Evolutionary conservation across 2,113 vertebrate species (phyloP), one percentile per base, ranked within the genome.

Genomic region (Arvicanthis niloticus): DNA sequence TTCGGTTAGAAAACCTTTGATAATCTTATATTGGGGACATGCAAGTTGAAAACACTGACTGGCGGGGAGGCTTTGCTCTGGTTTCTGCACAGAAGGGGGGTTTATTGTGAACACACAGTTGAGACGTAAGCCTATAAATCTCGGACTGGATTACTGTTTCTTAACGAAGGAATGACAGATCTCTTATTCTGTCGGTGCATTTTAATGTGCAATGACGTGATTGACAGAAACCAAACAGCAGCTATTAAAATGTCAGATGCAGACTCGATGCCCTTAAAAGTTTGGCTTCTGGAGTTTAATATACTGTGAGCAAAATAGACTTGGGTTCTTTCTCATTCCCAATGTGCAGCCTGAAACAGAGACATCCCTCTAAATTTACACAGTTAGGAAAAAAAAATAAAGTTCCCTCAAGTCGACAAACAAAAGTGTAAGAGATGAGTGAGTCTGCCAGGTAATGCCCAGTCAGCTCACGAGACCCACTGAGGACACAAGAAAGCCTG

Each of bases 281-380:
- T 97, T 98, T 97, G 98, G 98, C 98, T 99, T 99, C 98, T 99
- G 98, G 98, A 98, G 98, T 98, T 99, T 98, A 98, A 99, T 98
- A 98, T 97, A 98, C 98, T 99, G 97, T 98, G 98, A 98, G 98
- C 98, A 99, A 85, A 99, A 99, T 98, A 98, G 98, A 98, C 97
- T 98, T 97, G 91, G n/a, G 5, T 98, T 98, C 97, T 98, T 97
- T 98, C 97, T 97, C 34, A 0, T 97, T 98, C 96, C 90, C 60
- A 98, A 97, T 95, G 97, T 93, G 97, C 93, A 98, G 88, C 96
- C 56, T 97, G 97, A 93, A 98, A 97, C 97, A 96, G 96, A 96
- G 97, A 95, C 48, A 95, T 95, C 97, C 95, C 96, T 96, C 97
- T 93, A 96, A 93, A 98, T 98, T 98, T 98, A 98, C 87, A 95